These are phyloP conservation scores for Ornithoptera priamus DNA, from an alignment of 2,888 invertebrate species.

Conservation along the genomic window DNA sequence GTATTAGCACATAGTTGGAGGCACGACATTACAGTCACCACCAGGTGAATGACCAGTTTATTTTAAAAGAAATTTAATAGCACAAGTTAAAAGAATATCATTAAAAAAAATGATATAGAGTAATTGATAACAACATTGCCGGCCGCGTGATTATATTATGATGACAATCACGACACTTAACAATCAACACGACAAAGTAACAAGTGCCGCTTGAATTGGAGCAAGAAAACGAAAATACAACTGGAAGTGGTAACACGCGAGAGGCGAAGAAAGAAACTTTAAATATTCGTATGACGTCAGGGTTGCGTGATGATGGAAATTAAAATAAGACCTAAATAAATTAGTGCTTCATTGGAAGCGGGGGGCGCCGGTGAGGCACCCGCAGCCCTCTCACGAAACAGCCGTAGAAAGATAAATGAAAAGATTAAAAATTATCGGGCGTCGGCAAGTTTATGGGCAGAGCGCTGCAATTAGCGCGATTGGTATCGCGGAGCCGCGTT, in stretches of 20 bases:
- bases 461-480: slow-evolving; percentile 24
- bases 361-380: not conserved
- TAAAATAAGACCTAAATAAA: slow-evolving; percentile 28
- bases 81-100: no score
- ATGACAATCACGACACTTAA: not conserved
- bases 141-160: no score
- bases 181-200: not conserved
- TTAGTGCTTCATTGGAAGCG: slow-evolving; percentile 17
- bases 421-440: slow-evolving; percentile 19
- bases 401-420: slow-evolving; percentile 10
- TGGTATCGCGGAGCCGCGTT: not conserved
- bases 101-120: no score
- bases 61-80: no score
- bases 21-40: no score
- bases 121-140: no score
- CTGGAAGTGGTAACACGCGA: slow-evolving; percentile 20
- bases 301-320: slow-evolving; percentile 25
- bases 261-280: slow-evolving; percentile 3
- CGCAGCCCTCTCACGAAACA: not conserved
- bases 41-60: no score
- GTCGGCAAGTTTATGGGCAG: slow-evolving; percentile 15
- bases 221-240: not conserved
- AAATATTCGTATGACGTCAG: slow-evolving; percentile 11
- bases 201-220: not conserved
- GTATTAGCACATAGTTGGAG: no score